Conservation (phyloP, 2,113 vertebrate species). For the Mus pahari region DNA sequence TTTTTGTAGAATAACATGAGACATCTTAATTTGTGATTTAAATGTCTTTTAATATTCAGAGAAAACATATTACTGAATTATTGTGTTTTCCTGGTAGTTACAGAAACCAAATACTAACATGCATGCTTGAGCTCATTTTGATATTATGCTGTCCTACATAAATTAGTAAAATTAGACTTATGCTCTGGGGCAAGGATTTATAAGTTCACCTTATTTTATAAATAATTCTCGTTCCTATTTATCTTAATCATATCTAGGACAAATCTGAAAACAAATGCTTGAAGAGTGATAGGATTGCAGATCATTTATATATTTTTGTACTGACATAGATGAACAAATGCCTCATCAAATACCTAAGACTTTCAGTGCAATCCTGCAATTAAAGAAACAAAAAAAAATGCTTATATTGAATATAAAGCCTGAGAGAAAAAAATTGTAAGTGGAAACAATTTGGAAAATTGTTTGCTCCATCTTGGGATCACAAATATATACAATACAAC, state of each 20-base stretch:
- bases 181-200: neutral
- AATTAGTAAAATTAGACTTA: slow-evolving; percentile 4
- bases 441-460: neutral
- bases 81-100: neutral
- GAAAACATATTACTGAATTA: neutral
- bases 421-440: neutral
- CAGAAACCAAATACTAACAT: neutral
- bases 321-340: neutral
- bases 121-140: neutral
- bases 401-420: neutral
- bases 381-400: neutral
- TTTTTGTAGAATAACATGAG: neutral
- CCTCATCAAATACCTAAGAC: neutral
- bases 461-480: neutral
- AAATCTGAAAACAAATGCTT: neutral
- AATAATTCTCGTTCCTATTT: neutral
- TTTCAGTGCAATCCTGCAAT: neutral
- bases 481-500: neutral
- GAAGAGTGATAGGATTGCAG: neutral
- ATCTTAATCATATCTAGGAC: neutral
- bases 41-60: neutral
- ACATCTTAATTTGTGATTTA: neutral
- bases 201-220: neutral
- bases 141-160: neutral
- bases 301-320: neutral